These are phyloP conservation scores for Ptychochromis oligacanthus DNA, from an alignment of 2,113 vertebrate genomes.

Conservation along the genomic window DNA sequence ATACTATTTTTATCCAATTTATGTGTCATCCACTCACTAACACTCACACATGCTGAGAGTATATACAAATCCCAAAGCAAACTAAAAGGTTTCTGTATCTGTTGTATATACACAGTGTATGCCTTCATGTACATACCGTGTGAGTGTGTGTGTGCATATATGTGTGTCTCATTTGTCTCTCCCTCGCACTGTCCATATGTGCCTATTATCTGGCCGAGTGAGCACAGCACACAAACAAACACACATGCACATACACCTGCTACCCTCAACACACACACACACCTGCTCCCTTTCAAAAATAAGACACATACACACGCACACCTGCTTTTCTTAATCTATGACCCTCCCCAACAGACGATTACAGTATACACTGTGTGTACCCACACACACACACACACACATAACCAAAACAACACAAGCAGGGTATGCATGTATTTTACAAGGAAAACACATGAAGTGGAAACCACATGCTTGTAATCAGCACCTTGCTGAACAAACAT, in stretches of 20 bases:
- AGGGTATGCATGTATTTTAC: slow-evolving; percentile 11
- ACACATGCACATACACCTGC: slow-evolving; percentile 3
- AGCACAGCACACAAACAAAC: slow-evolving; percentile 19
- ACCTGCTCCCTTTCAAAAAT: slow-evolving; percentile 25
- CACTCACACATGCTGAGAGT: neutral
- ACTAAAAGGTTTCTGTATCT: neutral
- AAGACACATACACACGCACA: slow-evolving; percentile 16
- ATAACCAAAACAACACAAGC: neutral
- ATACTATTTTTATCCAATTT: slow-evolving; percentile 56
- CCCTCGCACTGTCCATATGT: slow-evolving; percentile 48
- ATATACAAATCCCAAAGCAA: neutral
- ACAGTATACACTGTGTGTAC: neutral
- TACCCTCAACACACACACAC: neutral
- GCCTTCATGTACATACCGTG: neutral
- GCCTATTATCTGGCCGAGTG: slow-evolving; percentile 59
- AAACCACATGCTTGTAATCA: neutral
- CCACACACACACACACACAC: neutral
- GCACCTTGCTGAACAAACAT: neutral
- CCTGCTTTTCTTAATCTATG: slow-evolving; percentile 50
- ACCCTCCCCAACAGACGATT: slow-evolving; percentile 19
- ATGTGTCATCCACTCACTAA: slow-evolving; percentile 41
- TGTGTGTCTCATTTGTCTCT: slow-evolving; percentile 38
- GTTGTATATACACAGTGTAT: neutral
- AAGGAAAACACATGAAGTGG: slow-evolving; percentile 9
- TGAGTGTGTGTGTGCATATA: neutral